A percentile compares a stretch with the other conserved stretches of the same genome.
Conservation (phyloP, 2,888 invertebrate species). For the Emmelina monodactyla region DNA sequence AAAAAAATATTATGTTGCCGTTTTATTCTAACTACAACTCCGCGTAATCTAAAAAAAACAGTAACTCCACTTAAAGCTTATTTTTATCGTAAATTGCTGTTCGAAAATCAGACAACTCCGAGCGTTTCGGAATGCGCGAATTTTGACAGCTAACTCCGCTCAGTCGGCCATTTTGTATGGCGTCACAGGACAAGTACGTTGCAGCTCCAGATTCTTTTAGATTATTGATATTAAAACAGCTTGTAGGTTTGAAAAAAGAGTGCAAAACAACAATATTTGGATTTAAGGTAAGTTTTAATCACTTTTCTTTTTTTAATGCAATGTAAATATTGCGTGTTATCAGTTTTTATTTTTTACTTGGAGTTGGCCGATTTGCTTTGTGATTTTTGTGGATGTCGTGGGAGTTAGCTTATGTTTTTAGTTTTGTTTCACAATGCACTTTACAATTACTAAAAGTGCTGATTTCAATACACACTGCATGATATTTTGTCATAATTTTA, state of each 20-base stretch:
- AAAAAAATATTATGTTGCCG: neutral
- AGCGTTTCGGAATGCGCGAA: constrained; percentile 8
- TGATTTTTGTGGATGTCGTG: constrained; percentile 9
- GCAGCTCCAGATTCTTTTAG: constrained; percentile 5
- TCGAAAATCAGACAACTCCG: constrained; percentile 11
- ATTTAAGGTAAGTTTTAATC: constrained; percentile 9
- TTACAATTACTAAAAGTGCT: constrained; percentile 6
- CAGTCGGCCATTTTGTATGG: constrained; percentile 13
- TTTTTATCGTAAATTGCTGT: constrained; percentile 9
- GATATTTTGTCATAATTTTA: constrained; percentile 2
- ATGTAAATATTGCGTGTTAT: constrained; percentile 8
- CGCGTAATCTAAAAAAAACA: constrained; percentile 8
- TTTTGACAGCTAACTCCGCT: constrained; percentile 10
- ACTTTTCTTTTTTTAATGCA: constrained; percentile 7
- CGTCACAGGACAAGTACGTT: constrained; percentile 2
- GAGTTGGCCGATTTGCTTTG: constrained; percentile 10
- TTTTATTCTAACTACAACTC: neutral
- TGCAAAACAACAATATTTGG: constrained; percentile 8
- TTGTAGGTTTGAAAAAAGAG: constrained; percentile 6
- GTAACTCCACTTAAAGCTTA: constrained; percentile 6
- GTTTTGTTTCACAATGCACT: constrained; percentile 5
- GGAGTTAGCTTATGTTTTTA: constrained; percentile 10
- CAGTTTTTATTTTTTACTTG: constrained; percentile 8
- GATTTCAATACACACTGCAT: constrained; percentile 4
- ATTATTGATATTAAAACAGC: constrained; percentile 5